These are phyloP conservation scores for Drosophila kurseongensis DNA, from an alignment of 1,140 invertebrate genomes.

Conservation along the genomic window DNA sequence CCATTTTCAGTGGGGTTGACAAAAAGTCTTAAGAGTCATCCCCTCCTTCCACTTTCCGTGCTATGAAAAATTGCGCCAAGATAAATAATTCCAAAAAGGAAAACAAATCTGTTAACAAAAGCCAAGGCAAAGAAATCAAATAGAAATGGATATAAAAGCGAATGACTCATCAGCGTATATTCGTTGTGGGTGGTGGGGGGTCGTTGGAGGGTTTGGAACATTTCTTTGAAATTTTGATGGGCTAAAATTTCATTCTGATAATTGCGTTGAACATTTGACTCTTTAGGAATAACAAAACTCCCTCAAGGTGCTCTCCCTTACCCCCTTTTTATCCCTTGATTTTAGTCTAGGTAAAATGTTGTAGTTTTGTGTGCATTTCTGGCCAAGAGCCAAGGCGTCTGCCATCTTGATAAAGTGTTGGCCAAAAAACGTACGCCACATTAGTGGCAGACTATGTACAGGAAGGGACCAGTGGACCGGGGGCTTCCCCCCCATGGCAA, in stretches of 20 bases:
- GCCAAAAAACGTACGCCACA: slow-evolving; percentile 82
- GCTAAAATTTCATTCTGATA: slow-evolving; percentile 35
- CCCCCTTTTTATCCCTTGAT: background rate
- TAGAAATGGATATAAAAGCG: slow-evolving; percentile 24
- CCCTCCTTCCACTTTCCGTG: background rate
- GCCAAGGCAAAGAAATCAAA: slow-evolving; percentile 23
- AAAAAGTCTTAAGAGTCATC: slow-evolving; percentile 23
- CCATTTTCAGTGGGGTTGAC: slow-evolving; percentile 25
- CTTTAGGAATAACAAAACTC: slow-evolving; percentile 31
- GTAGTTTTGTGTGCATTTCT: slow-evolving; percentile 76
- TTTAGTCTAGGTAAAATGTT: slow-evolving; percentile 44
- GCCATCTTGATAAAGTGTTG: slow-evolving; percentile 82
- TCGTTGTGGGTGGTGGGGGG: background rate
- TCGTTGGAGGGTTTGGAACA: background rate
- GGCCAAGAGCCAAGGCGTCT: slow-evolving; percentile 74
- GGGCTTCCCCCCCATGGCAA: slow-evolving; percentile 43
- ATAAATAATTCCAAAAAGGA: slow-evolving; percentile 61
- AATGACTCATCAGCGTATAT: slow-evolving; percentile 28
- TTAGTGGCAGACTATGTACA: slow-evolving; percentile 67
- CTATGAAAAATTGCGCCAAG: slow-evolving; percentile 54
- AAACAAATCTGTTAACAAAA: slow-evolving; percentile 56
- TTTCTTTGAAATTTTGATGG: slow-evolving; percentile 24
- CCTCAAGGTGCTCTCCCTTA: slow-evolving; percentile 27
- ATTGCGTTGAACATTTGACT: slow-evolving; percentile 56
- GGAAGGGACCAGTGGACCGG: background rate